Evolutionary conservation across 1,140 invertebrate genomes (phyloP).

Genomic region (Nasonia longicornis): DNA sequence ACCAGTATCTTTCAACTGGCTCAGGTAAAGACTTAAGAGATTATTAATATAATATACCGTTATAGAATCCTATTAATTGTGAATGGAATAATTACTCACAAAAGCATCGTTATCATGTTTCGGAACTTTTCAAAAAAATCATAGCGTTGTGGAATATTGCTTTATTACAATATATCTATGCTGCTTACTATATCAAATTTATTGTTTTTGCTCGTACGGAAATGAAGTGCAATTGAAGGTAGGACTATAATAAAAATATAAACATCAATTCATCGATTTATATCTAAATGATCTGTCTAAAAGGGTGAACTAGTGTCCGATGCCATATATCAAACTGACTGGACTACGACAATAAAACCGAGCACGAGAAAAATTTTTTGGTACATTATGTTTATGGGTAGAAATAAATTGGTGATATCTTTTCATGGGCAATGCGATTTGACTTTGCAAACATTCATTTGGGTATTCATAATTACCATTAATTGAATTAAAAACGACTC

Average conservation of each 20-base stretch:
- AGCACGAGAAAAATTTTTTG: neutral
- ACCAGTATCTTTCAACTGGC: slow-evolving; percentile 54
- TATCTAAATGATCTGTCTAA: neutral
- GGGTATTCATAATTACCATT: slow-evolving; percentile 11
- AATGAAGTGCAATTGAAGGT: slow-evolving; percentile 24
- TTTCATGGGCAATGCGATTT: slow-evolving; percentile 1
- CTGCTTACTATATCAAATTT: neutral
- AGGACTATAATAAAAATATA: neutral
- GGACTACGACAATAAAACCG: neutral
- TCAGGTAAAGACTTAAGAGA: slow-evolving; percentile 44
- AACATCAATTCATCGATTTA: neutral
- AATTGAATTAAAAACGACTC: neutral
- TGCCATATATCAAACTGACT: slow-evolving; percentile 1
- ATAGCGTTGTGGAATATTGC: neutral
- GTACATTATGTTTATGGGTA: neutral
- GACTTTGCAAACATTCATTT: slow-evolving; percentile 16
- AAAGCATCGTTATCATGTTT: neutral
- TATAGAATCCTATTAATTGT: too few relatives aligned
- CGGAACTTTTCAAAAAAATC: neutral
- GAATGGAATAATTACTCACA: too few relatives aligned
- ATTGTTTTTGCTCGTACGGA: slow-evolving; percentile 20
- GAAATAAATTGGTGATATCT: neutral
- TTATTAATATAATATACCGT: too few relatives aligned
- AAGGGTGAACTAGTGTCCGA: neutral
- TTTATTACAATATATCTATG: neutral